Conservation (phyloP, 2,797 vertebrate species). For the Darevskia nairensis region DNA sequence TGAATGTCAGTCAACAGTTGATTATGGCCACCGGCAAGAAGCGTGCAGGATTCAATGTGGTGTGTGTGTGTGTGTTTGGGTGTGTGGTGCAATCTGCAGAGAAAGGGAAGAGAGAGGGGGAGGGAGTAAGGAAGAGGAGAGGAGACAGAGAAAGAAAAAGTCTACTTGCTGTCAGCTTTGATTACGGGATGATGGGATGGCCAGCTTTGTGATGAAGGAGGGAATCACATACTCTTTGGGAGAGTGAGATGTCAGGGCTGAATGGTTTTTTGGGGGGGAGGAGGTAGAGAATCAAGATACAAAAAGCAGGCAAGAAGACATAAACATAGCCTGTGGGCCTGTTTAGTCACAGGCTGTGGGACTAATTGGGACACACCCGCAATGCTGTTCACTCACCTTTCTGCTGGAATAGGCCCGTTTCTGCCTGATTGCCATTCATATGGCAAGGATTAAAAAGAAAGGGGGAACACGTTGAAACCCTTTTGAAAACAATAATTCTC, state of each 20-base stretch:
- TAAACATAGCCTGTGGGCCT: constrained; percentile 47
- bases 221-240: constrained; percentile 33
- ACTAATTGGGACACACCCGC: constrained; percentile 32
- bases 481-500: constrained; percentile 38
- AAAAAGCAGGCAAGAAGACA: constrained; percentile 31
- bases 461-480: not conserved
- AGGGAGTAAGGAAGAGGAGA: constrained; percentile 22
- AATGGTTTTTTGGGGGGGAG: not conserved
- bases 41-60: constrained; percentile 65
- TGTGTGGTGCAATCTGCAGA: not conserved
- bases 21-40: constrained; percentile 74
- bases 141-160: constrained; percentile 34
- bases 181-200: constrained; percentile 52
- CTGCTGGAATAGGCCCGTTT: constrained; percentile 52
- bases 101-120: not conserved
- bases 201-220: constrained; percentile 54
- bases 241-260: constrained; percentile 40
- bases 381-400: constrained; percentile 37
- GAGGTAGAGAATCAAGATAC: constrained; percentile 29
- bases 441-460: constrained; percentile 52
- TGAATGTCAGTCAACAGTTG: constrained; percentile 62
- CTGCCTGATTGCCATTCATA: constrained; percentile 55
- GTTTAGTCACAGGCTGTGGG: constrained; percentile 47
- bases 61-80: constrained; percentile 56
- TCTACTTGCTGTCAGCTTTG: constrained; percentile 56